Percentiles rank a stretch among this genome's conserved stretches.
phyloP scores from a whole-genome alignment of 2,888 invertebrate species.

The Agrilus cyanescens region DNA sequence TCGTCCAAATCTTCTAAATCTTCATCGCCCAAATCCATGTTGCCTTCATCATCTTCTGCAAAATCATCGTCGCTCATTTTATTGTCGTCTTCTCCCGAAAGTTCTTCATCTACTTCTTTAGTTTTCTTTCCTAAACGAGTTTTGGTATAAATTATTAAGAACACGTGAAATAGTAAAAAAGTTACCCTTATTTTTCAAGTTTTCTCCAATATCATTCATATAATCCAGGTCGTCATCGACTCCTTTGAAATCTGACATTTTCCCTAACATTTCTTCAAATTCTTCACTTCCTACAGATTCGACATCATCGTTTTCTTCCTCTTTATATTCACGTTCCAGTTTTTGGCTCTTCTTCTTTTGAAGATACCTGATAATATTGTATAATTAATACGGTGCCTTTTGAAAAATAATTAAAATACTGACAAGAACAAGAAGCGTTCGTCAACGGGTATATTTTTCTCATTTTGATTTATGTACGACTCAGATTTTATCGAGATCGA shows the following conservation, averaged over 20 bases:
- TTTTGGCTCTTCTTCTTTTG: constrained; percentile 37
- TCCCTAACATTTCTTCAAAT: constrained; percentile 57
- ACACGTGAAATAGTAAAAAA: not conserved
- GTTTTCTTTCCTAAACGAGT: constrained; percentile 16
- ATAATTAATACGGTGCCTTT: constrained; percentile 11
- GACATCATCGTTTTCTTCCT: constrained; percentile 47
- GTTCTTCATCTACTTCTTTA: constrained; percentile 28
- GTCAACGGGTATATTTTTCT: constrained; percentile 74
- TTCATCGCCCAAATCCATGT: constrained; percentile 17
- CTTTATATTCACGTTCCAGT: constrained; percentile 33
- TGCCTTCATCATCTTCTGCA: constrained; percentile 19
- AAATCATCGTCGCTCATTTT: constrained; percentile 19
- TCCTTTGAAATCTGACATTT: constrained; percentile 37
- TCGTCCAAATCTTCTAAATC: constrained; percentile 26
- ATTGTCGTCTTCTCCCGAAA: constrained; percentile 36
- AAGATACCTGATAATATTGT: constrained; percentile 43
- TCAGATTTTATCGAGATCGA: constrained; percentile 62
- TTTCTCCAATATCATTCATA: constrained; percentile 50
- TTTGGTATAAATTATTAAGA: constrained; percentile 1
- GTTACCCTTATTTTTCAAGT: constrained; percentile 19
- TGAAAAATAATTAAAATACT: constrained; percentile 12
- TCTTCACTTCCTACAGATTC: constrained; percentile 70
- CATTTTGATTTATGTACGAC: constrained; percentile 54
- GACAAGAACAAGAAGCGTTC: constrained; percentile 66
- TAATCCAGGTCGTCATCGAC: constrained; percentile 53